These are phyloP conservation scores for Aleiodes sp. DNA, from an alignment of 1,140 invertebrate species.

Conservation along the genomic window DNA sequence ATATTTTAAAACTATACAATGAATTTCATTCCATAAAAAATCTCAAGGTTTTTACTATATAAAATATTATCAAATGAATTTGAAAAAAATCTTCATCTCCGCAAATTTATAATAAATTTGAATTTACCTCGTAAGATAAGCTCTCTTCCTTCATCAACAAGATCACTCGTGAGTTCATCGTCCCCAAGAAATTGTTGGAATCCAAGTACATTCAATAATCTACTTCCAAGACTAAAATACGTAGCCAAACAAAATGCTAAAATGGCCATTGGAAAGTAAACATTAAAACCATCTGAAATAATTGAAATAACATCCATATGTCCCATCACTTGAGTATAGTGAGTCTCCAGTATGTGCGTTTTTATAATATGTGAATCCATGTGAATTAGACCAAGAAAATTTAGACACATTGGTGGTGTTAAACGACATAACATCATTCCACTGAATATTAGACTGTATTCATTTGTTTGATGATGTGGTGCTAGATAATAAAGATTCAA, in stretches of 20 bases:
- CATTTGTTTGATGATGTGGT: conserved; percentile 97
- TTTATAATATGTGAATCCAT: conserved; percentile 97
- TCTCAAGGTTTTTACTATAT: conserved; percentile 26
- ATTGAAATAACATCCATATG: conserved; percentile 99
- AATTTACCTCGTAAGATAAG: conserved; percentile 83
- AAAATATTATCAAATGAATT: conserved; percentile 13
- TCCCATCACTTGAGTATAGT: conserved; percentile 97
- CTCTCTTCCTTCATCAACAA: conserved; percentile 92
- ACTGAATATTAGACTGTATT: conserved; percentile 98
- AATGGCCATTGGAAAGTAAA: conserved; percentile 98
- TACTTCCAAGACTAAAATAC: conserved; percentile 93
- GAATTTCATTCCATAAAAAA: too few relatives aligned
- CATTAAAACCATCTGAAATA: conserved; percentile 97
- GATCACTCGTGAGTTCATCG: conserved; percentile 91
- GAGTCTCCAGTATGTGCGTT: conserved; percentile 80
- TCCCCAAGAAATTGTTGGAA: conserved; percentile 96
- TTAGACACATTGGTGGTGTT: conserved; percentile 97
- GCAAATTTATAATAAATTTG: too few relatives aligned
- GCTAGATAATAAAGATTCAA: conserved; percentile 98
- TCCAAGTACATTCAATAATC: conserved; percentile 87
- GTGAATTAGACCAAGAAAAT: conserved; percentile 97
- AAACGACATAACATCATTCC: conserved; percentile 97
- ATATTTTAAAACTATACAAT: too few relatives aligned
- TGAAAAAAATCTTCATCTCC: not conserved
- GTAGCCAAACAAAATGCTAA: conserved; percentile 93